phyloP scores from a whole-genome alignment of 2,797 vertebrate genomes.

The Muscicapa striata region DNA sequence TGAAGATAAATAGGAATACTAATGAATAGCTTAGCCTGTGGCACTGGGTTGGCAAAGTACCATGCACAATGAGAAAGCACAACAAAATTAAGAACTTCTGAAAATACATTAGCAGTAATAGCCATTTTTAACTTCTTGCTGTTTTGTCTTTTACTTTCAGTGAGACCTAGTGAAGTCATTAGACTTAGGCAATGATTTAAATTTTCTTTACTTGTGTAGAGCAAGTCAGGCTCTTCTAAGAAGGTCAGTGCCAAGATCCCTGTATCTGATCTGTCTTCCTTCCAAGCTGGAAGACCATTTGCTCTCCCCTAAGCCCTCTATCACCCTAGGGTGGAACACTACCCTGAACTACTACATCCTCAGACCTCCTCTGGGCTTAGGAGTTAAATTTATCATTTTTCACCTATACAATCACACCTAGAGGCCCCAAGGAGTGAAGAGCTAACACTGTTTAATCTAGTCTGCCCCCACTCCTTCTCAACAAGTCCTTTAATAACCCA shows the following conservation, averaged over 20 bases:
- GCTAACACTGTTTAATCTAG: neutral
- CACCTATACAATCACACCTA: neutral
- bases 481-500: constrained; percentile 12
- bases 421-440: neutral
- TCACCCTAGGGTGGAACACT: neutral
- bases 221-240: neutral
- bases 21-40: constrained; percentile 5
- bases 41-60: neutral
- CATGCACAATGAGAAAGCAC: neutral
- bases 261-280: neutral
- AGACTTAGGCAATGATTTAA: neutral
- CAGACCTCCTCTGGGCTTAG: neutral
- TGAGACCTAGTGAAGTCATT: neutral
- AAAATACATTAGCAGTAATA: neutral
- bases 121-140: neutral
- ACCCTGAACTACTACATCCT: neutral
- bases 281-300: neutral
- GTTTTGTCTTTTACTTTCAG: neutral
- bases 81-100: neutral
- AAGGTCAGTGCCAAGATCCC: neutral
- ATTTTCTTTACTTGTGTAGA: neutral
- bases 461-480: neutral
- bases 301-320: neutral
- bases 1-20: constrained; percentile 13
- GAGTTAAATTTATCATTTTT: neutral